Conservation (phyloP, 2,113 vertebrate genomes). For the Alligator sinensis region DNA sequence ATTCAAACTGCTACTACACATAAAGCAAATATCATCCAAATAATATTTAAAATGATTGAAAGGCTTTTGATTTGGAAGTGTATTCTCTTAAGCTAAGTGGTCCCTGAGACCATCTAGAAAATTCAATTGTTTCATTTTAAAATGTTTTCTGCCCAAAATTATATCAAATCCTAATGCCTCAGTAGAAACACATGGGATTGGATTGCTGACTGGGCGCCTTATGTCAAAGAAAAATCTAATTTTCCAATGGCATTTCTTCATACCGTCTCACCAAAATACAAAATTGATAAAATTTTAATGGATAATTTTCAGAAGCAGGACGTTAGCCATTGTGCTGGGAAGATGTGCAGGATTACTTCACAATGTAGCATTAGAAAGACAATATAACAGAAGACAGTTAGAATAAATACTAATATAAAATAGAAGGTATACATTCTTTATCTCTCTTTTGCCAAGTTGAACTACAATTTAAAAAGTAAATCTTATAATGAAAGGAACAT, state of each 20-base stretch:
- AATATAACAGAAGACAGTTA: slow-evolving; percentile 30
- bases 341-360: slow-evolving; percentile 79
- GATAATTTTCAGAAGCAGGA: slow-evolving; percentile 92
- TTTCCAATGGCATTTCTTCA: slow-evolving; percentile 97
- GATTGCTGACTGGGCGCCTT: slow-evolving; percentile 94
- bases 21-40: slow-evolving; percentile 91
- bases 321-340: slow-evolving; percentile 76
- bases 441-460: slow-evolving; percentile 56
- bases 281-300: slow-evolving; percentile 98
- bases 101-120: slow-evolving; percentile 96
- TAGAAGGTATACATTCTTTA: slow-evolving; percentile 26
- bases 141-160: slow-evolving; percentile 96
- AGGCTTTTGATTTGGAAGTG: slow-evolving; percentile 99
- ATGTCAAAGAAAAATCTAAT: slow-evolving; percentile 99
- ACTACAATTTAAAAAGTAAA: slow-evolving; percentile 36
- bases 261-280: slow-evolving; percentile 91
- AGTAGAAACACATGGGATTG: slow-evolving; percentile 97
- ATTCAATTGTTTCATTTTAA: slow-evolving; percentile 99
- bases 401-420: slow-evolving; percentile 61
- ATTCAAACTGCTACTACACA: slow-evolving; percentile 90
- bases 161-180: slow-evolving; percentile 99
- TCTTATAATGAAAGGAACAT: slow-evolving; percentile 7
- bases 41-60: slow-evolving; percentile 99
- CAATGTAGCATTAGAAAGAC: background rate
- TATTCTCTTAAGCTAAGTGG: slow-evolving; percentile 99